phyloP scores from a whole-genome alignment of 23 tunicate genomes.

The Phallusia fumigata region DNA sequence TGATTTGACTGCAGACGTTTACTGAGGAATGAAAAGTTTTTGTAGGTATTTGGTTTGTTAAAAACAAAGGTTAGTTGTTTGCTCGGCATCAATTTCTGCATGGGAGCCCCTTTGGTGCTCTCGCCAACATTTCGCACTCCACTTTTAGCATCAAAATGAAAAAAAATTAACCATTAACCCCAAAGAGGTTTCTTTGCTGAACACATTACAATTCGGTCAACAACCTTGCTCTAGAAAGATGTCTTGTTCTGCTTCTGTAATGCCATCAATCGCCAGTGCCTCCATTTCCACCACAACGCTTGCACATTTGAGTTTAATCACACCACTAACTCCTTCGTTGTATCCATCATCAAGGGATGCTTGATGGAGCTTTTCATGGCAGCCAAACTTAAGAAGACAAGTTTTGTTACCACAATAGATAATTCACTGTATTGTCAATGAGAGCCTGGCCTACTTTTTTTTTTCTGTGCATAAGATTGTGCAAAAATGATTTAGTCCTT shows the following conservation, averaged over 20 bases:
- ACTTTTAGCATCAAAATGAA: too few species aligned
- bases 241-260: constrained; percentile 22
- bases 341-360: constrained; percentile 14
- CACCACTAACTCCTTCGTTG: constrained; percentile 35
- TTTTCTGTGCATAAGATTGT: too few species aligned
- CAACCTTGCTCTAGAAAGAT: constrained; percentile 70
- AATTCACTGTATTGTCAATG: not conserved
- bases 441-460: not conserved
- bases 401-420: not conserved
- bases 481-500: too few species aligned
- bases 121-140: too few species aligned
- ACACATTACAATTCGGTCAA: too few species aligned
- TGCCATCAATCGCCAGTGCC: constrained; percentile 37
- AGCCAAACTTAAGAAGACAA: constrained; percentile 29
- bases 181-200: too few species aligned
- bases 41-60: too few species aligned
- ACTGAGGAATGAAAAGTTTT: not conserved
- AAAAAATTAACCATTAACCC: too few species aligned
- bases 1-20: too few species aligned
- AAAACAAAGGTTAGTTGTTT: too few species aligned
- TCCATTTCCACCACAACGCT: constrained; percentile 60
- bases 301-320: constrained; percentile 44
- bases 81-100: too few species aligned
- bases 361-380: constrained; percentile 30
- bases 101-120: too few species aligned